A percentile compares a stretch with the other conserved stretches of the same genome.
phyloP scores from a whole-genome alignment of 2,113 vertebrate species.

The Macrotus californicus region DNA sequence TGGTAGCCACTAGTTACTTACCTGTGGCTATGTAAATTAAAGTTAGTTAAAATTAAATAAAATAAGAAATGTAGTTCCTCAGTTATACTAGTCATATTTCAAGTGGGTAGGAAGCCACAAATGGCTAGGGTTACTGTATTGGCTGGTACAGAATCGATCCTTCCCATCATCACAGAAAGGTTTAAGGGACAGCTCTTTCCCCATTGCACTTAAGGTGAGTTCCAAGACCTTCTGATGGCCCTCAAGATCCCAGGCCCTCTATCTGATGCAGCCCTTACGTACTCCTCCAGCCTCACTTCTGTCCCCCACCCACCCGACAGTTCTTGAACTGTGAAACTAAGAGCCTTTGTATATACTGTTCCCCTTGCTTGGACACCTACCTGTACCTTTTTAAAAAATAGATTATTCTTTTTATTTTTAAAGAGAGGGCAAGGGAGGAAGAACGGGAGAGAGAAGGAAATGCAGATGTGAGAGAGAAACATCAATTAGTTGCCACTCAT shows the following conservation, averaged over 20 bases:
- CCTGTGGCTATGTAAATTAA: not conserved
- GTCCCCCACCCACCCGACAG: not conserved
- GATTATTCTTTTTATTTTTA: too few species aligned
- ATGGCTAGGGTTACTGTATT: not conserved
- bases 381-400: not conserved
- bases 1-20: not conserved
- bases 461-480: too few species aligned
- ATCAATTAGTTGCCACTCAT: too few species aligned
- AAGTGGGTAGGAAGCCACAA: not conserved
- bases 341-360: not conserved
- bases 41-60: not conserved
- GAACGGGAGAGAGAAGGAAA: too few species aligned
- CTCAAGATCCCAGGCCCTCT: not conserved
- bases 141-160: not conserved
- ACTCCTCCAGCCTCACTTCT: not conserved
- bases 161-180: not conserved
- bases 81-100: not conserved
- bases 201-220: not conserved
- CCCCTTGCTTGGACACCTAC: not conserved
- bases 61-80: not conserved
- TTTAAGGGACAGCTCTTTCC: not conserved
- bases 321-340: not conserved
- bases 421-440: too few species aligned
- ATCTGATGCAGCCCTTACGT: not conserved
- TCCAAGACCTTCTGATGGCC: not conserved